Base-by-base conservation (phyloP, 2,797 vertebrate species). In the Adrianichthys oophorus region DNA sequence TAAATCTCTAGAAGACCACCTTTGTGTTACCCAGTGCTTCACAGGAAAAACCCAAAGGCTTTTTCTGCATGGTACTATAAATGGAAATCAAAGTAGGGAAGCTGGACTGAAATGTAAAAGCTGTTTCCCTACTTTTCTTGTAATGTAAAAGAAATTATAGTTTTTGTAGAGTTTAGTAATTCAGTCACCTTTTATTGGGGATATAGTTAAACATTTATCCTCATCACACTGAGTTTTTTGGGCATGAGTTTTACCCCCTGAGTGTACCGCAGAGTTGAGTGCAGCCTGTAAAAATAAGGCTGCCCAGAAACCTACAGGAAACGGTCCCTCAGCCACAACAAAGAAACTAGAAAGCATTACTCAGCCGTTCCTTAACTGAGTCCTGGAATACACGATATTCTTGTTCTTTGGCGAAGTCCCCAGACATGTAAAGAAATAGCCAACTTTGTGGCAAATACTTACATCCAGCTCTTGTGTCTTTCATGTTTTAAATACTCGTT, bases 121-220 rank as follows among this genome's bases (percentile, higher is more conserved):
- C 13, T 41, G 16, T 12, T 23, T 16, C 32, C 44, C 52, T 41
- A 29, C 16, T 56, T 21, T 51, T 65, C 56, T 24, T 73, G 53
- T 55, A 0, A 7, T 49, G 2, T 59, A 21, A 55, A 37, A 58
- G 43, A 56, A 48, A 59, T 5, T 23, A 41, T 23, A 16, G 32
- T 76, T 76, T 64, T 23, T 15, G 48, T 29, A 50, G 52, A 41
- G 29, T 64, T 59, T 55, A 17, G 17, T 41, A 19, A 67, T 62
- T 68, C 41, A 64, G 57, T 67, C 55, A 82, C 76, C 69, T 83
- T 74, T 80, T 52, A 70, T 63, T 56, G 62, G 72, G 47, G 89
- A 89, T 85, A 89, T 76, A 79, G 89, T 84, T 84, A 90, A 85
- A 81, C 85, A 74, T 87, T 93, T 87, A 90, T 93, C 88, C 85